Percentiles rank a stretch among this genome's conserved stretches.
phyloP scores from a whole-genome alignment of 1,140 invertebrate genomes.

The Musca domestica region DNA sequence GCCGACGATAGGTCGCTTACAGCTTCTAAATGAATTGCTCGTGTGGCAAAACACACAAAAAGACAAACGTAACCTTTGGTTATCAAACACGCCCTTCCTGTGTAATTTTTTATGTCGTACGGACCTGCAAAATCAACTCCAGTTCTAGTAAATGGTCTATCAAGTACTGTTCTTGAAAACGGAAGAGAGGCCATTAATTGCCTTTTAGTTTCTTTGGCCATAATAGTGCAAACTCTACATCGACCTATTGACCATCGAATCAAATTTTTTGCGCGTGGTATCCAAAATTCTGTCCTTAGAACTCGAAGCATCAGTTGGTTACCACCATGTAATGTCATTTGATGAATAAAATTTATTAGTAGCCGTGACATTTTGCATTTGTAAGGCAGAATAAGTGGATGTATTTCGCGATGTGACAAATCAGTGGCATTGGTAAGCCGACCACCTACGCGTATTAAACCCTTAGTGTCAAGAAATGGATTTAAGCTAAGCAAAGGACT shows the following conservation, averaged over 20 bases:
- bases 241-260: neutral
- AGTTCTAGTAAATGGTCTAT: neutral
- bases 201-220: too few species aligned
- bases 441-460: too few species aligned
- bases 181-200: neutral
- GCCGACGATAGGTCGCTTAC: too few species aligned
- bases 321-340: constrained; percentile 1
- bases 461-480: neutral
- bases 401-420: neutral
- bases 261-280: neutral
- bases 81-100: neutral
- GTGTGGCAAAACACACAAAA: too few species aligned
- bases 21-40: too few species aligned
- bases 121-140: neutral
- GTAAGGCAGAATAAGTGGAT: neutral
- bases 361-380: too few species aligned
- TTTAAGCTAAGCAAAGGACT: neutral
- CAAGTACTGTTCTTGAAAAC: neutral
- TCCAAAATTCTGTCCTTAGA: too few species aligned
- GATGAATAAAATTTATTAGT: neutral
- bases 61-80: neutral
- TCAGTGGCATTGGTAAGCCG: too few species aligned
- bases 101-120: neutral
- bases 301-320: constrained; percentile 1
- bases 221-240: neutral